These are phyloP conservation scores for Cyclina sinensis DNA, from an alignment of 1,140 invertebrate species.

Conservation along the genomic window DNA sequence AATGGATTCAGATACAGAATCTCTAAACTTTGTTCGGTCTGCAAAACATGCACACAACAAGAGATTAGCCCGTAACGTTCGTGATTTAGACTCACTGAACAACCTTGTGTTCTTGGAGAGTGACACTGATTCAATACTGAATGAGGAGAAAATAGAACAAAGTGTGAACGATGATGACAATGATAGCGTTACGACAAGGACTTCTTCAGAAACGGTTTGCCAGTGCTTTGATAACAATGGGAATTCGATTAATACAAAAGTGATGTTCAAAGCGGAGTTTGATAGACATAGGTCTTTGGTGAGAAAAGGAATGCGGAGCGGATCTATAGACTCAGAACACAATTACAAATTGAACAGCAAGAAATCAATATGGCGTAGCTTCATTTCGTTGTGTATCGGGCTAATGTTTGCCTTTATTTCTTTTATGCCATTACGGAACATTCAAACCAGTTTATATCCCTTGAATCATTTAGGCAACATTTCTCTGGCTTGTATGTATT, in stretches of 20 bases:
- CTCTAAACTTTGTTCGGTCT: neutral
- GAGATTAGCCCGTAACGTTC: neutral
- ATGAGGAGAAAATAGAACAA: neutral
- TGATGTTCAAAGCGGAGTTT: slow-evolving; percentile 58
- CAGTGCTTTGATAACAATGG: neutral
- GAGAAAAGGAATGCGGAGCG: slow-evolving; percentile 20
- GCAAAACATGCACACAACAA: neutral
- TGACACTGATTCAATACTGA: slow-evolving; percentile 40
- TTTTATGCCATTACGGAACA: slow-evolving; percentile 75
- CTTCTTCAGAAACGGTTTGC: neutral
- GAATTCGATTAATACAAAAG: slow-evolving; percentile 12
- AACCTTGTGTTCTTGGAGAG: slow-evolving; percentile 50
- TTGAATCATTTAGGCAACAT: slow-evolving; percentile 68
- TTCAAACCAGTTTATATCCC: slow-evolving; percentile 74
- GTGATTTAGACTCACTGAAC: slow-evolving; percentile 55
- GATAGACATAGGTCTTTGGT: slow-evolving; percentile 49
- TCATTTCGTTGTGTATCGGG: slow-evolving; percentile 73
- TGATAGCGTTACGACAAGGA: neutral
- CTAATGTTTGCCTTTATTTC: slow-evolving; percentile 77
- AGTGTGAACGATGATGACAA: neutral
- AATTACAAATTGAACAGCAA: slow-evolving; percentile 65
- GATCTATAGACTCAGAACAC: slow-evolving; percentile 11
- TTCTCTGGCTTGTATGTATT: slow-evolving; percentile 71
- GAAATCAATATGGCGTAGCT: slow-evolving; percentile 75
- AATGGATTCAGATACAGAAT: slow-evolving; percentile 19